Conservation (phyloP, 1,140 invertebrate species). For the Nebria ingens region DNA sequence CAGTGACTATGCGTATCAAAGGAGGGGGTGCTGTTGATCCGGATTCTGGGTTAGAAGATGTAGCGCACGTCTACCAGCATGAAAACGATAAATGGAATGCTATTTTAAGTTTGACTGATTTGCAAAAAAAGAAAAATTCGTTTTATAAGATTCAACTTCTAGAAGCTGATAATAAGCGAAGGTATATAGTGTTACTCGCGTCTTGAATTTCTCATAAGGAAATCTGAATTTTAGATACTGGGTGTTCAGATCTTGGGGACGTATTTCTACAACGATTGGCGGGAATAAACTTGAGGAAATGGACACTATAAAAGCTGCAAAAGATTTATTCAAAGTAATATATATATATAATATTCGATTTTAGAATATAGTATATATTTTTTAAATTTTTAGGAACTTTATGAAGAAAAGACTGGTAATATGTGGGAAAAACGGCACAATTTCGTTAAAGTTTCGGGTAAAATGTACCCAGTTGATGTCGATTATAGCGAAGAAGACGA, state of each 20-base stretch:
- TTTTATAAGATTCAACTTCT: conserved; percentile 93
- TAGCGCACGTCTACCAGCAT: conserved; percentile 67
- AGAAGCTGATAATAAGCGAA: conserved; percentile 56
- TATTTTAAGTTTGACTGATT: conserved; percentile 76
- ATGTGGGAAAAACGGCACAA: conserved; percentile 52
- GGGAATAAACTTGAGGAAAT: conserved; percentile 62
- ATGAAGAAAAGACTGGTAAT: conserved; percentile 81
- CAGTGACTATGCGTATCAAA: conserved; percentile 72
- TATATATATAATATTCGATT: too few species aligned
- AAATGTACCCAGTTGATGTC: conserved; percentile 82
- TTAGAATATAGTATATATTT: too few species aligned
- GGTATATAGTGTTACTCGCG: too few species aligned
- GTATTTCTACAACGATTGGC: conserved; percentile 90
- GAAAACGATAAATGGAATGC: conserved; percentile 57
- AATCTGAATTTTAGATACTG: conserved; percentile 48
- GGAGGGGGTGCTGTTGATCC: conserved; percentile 81
- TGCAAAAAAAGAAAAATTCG: conserved; percentile 80
- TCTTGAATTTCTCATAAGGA: too few species aligned
- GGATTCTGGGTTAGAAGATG: conserved; percentile 68
- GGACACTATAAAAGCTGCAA: conserved; percentile 44
- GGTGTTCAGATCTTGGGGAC: conserved; percentile 87
- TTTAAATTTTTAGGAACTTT: conserved; percentile 32
- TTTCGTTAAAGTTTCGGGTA: conserved; percentile 72
- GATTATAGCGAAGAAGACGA: conserved; percentile 59
- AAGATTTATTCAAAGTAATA: conserved; percentile 48